Evolutionary conservation across 1,140 invertebrate species (phyloP), one percentile per base, ranked within the genome.

Genomic region (Hycleus cichorii): DNA sequence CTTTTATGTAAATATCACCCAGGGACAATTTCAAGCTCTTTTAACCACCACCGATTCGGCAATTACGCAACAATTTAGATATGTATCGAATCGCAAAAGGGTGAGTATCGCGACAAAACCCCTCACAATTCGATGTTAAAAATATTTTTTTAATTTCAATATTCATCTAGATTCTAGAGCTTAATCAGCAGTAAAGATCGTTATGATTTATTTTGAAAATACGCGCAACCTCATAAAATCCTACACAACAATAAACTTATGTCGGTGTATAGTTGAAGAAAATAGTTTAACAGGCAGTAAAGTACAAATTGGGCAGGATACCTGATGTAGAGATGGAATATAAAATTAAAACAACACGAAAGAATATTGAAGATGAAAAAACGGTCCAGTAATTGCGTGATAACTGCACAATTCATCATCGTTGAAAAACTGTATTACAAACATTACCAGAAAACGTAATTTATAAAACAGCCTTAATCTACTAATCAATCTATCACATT

Each of bases 21-120:
- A 58, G 65, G 69, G 70, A 69, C 70, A 72, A 72, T 72, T 72
- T 72, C 70, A 72, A 72, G 70, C 70, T 69, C 70, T 71, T 69
- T 72, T 72, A 72, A 67, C 68, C 70, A 70, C 70, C 64, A 32
- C 32, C 32, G 32, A 32, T 32, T 63, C 62, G 69, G 71, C 70
- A 72, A 72, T 72, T 72, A 71, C 65, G 64, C 49, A 51, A 58
- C 67, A 71, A 72, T 72, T 71, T 71, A 71, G 70, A 72, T 72
- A 70, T 67, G 66, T 66, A 72, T 72, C 70, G 47, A 56, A 53
- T 42, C 24, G 44, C 50, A 45, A 46, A 27, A 53, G 46, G 46
- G 32, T 38, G 38, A 39, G 38, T 18, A 53, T 45, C 9, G 27
- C 44, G 40, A 32, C 32, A 32, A 32, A 32, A 32, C 32, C 18